These are phyloP conservation scores for Trichomycterus rosablanca DNA, from an alignment of 2,113 vertebrate species.

Conservation along the genomic window DNA sequence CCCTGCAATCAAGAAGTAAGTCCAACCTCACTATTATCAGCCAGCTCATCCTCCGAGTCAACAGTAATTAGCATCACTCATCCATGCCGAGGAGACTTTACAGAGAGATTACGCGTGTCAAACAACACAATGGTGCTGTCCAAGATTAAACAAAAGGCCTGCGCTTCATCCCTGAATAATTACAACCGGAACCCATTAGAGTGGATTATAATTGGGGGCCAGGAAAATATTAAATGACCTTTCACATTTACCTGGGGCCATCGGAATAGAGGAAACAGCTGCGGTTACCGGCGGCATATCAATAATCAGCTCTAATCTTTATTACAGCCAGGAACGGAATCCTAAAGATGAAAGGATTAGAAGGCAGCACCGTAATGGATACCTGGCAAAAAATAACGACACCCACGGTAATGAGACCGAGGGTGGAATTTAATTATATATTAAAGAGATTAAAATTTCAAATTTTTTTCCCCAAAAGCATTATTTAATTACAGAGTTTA, in stretches of 20 bases:
- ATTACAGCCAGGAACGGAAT: slow-evolving; percentile 80
- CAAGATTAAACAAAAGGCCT: slow-evolving; percentile 75
- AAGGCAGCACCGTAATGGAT: slow-evolving; percentile 74
- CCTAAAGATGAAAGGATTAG: slow-evolving; percentile 74
- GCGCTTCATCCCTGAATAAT: slow-evolving; percentile 77
- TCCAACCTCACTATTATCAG: slow-evolving; percentile 33
- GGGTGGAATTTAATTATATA: slow-evolving; percentile 75
- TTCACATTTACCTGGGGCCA: slow-evolving; percentile 83
- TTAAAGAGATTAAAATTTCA: slow-evolving; percentile 96
- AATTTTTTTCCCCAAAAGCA: slow-evolving; percentile 90
- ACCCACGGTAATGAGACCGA: slow-evolving; percentile 3
- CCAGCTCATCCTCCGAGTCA: slow-evolving; percentile 71
- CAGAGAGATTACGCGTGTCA: slow-evolving; percentile 69
- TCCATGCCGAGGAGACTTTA: slow-evolving; percentile 70
- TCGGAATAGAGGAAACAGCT: slow-evolving; percentile 72
- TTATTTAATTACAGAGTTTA: slow-evolving; percentile 96
- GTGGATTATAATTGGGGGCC: slow-evolving; percentile 81
- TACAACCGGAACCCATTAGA: slow-evolving; percentile 80
- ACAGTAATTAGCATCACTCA: slow-evolving; percentile 72
- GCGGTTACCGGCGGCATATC: slow-evolving; percentile 80
- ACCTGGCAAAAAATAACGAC: slow-evolving; percentile 60
- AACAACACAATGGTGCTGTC: slow-evolving; percentile 68
- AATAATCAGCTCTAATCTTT: slow-evolving; percentile 80
- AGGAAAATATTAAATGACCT: slow-evolving; percentile 85
- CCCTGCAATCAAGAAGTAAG: slow-evolving; percentile 28